These are phyloP conservation scores for Elephantulus edwardii DNA, from an alignment of 2,113 vertebrate genomes.

Conservation along the genomic window DNA sequence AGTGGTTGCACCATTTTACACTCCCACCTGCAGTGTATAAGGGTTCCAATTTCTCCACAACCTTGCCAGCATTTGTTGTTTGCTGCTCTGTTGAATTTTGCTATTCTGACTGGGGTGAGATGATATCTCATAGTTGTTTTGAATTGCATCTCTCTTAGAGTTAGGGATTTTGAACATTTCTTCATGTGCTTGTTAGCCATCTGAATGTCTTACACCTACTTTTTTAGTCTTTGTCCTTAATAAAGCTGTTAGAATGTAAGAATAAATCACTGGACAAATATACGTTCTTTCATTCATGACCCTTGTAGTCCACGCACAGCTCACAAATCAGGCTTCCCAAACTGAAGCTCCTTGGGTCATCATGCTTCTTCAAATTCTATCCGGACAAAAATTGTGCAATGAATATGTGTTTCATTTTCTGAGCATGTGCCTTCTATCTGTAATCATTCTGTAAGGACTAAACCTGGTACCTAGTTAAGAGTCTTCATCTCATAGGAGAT, in stretches of 20 bases:
- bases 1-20: too few relatives aligned
- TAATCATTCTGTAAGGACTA: not conserved
- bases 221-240: not conserved
- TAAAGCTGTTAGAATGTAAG: not conserved
- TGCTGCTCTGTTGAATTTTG: too few relatives aligned
- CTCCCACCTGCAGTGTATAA: too few relatives aligned
- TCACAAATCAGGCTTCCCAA: not conserved
- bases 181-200: too few relatives aligned
- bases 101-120: too few relatives aligned
- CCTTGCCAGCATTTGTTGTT: too few relatives aligned
- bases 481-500: not conserved
- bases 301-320: not conserved
- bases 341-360: not conserved
- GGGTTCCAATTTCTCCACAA: too few relatives aligned
- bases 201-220: too few relatives aligned
- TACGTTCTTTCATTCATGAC: not conserved
- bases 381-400: not conserved
- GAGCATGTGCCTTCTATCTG: not conserved
- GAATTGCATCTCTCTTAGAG: too few relatives aligned
- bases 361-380: not conserved
- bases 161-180: too few relatives aligned
- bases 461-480: not conserved
- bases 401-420: not conserved
- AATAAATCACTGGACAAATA: not conserved
- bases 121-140: too few relatives aligned